Evolutionary conservation across 2,113 vertebrate species (phyloP).

Genomic region (Toxotes chatareus): DNA sequence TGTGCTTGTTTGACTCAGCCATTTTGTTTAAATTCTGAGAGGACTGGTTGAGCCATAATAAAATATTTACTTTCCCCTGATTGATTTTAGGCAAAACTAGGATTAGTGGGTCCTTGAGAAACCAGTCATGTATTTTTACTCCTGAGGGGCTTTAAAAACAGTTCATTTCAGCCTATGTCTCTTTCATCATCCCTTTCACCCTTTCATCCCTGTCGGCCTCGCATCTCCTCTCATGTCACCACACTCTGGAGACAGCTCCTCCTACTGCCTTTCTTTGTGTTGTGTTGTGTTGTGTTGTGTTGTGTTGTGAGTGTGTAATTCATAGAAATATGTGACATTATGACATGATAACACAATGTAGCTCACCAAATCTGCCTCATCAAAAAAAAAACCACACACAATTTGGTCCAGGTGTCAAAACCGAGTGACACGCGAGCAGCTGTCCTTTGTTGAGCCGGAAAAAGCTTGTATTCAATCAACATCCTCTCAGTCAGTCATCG

Average conservation of each 20-base stretch:
- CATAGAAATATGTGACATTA: constrained; percentile 41
- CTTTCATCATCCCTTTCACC: constrained; percentile 52
- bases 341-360: constrained; percentile 36
- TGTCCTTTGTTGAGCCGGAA: constrained; percentile 38
- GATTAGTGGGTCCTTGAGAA: constrained; percentile 53
- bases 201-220: constrained; percentile 53
- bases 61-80: constrained; percentile 57
- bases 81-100: constrained; percentile 50
- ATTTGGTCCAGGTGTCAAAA: constrained; percentile 56
- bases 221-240: constrained; percentile 43
- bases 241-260: constrained; percentile 17
- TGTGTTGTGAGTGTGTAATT: constrained; percentile 25
- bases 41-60: constrained; percentile 2
- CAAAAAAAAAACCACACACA: neutral
- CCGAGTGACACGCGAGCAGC: constrained; percentile 24
- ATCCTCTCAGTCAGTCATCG: constrained; percentile 51
- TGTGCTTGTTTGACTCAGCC: constrained; percentile 8
- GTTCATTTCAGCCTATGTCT: constrained; percentile 28
- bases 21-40: constrained; percentile 29
- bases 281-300: constrained; percentile 6
- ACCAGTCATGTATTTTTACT: constrained; percentile 31
- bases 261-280: neutral
- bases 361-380: constrained; percentile 1
- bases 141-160: constrained; percentile 39
- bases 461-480: constrained; percentile 31